These are phyloP conservation scores for Pantala flavescens DNA, from an alignment of 1,140 invertebrate genomes.

Conservation along the genomic window DNA sequence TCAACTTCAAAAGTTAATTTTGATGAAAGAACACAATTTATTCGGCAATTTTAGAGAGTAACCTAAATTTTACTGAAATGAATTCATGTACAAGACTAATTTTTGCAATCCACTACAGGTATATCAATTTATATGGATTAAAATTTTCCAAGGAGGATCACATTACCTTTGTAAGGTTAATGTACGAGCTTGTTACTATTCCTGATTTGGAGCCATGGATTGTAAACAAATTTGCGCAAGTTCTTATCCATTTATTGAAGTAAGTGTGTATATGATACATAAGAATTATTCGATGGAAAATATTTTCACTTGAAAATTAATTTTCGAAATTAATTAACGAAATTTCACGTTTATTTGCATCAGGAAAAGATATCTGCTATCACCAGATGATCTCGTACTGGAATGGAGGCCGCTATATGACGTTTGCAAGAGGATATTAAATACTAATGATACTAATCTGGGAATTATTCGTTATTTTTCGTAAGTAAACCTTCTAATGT, in stretches of 20 bases:
- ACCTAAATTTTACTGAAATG: too few relatives aligned
- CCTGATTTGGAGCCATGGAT: constrained; percentile 64
- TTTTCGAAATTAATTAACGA: too few relatives aligned
- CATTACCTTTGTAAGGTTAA: constrained; percentile 71
- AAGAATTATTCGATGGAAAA: constrained; percentile 54
- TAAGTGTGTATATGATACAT: constrained; percentile 30
- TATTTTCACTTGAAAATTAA: constrained; percentile 52
- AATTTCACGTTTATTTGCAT: background rate
- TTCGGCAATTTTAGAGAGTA: too few relatives aligned
- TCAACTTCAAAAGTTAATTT: background rate
- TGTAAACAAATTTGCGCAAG: constrained; percentile 54
- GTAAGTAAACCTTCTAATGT: constrained; percentile 39
- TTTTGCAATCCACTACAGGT: constrained; percentile 38
- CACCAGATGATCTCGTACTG: constrained; percentile 66
- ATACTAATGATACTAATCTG: constrained; percentile 40
- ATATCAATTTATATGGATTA: constrained; percentile 69
- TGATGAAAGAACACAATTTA: background rate
- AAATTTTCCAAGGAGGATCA: constrained; percentile 89
- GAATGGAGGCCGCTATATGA: constrained; percentile 81
- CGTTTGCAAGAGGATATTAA: constrained; percentile 40
- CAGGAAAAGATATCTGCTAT: constrained; percentile 67
- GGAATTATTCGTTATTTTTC: constrained; percentile 53
- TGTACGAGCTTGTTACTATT: constrained; percentile 65
- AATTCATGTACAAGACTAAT: too few relatives aligned
- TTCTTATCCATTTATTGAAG: constrained; percentile 44